Evolutionary conservation across 2,113 vertebrate species (phyloP), one percentile per base, ranked within the genome.

Genomic region (Peucedramus taeniatus): DNA sequence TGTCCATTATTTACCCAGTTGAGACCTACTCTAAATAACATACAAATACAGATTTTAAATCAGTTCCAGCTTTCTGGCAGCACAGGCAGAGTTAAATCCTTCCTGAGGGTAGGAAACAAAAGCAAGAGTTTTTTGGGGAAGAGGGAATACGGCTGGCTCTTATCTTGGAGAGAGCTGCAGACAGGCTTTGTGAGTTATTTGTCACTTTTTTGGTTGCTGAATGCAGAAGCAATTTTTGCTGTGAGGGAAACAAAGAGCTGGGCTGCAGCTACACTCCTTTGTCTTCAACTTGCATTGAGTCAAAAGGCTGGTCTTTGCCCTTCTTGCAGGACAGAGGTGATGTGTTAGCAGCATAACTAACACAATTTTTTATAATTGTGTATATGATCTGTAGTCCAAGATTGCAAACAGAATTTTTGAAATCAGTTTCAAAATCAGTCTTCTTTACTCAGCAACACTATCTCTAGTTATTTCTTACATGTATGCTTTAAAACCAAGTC

Each of bases 351-450:
- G 26, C 9, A 30, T 37, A 64, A 56, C 9, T 13, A 45, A 23
- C 3, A 4, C 28, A 0, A 3, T 31, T 68, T 63, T 79, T 60
- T 17, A 8, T 13, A 42, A 7, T 37, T 3, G 0, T 28, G 2
- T 31, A 11, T 71, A 20, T 47, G 5, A 30, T 11, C 26, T 45
- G 9, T 45, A 26, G 3, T 17, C 4, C 7, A 15, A 74, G 12
- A 79, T 16, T 1, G 1, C 1, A 6, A 45, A 18, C 2, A 69
- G 3, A 33, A 22, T 28, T 50, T 78, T 66, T 89, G 30, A 31
- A 13, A 16, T 6, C 39, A 47, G 18, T 45, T 70, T 69, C 18
- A 70, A 76, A 72, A 26, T 42, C 24, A 64, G 13, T 53, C 3
- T 5, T 33, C 13, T 51, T 86, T 72, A 69, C 23, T 27, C 60